Evolutionary conservation across 2,797 vertebrate species (phyloP), one percentile per base, ranked within the genome.

Genomic region (Oryzias dopingdopingensis): DNA sequence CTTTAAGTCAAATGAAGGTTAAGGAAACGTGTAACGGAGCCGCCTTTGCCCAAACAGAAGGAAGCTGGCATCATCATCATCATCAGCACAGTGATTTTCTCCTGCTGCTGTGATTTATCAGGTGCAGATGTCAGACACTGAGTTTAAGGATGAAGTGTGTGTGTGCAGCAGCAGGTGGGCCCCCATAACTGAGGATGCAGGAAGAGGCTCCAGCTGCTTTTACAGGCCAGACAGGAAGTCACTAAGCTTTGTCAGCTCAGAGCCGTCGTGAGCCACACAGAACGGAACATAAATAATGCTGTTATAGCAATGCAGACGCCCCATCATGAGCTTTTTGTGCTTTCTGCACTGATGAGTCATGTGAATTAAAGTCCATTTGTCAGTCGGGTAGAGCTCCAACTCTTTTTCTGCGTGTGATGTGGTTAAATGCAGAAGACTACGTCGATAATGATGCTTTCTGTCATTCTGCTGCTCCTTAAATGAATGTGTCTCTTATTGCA

Each of bases 191-290:
- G 59, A 85, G 75, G 78, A 78, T 77, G 14, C 70, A 85, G 83
- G 77, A 84, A 77, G 70, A 76, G 47, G 18, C 56, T 74, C 56
- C 2, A 59, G 77, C 70, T 84, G 82, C 59, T 83, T 86, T 86
- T 83, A 87, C 54, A 62, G 76, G 72, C 72, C 76, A 82, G 76
- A 72, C 79, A 81, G 85, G 86, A 88, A 84, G 70, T 78, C 67
- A 56, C 54, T 26, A 14, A 57, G 79, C 76, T 76, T 60, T 64
- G 74, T 84, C 75, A 80, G 84, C 82, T 76, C 69, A 52, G 52
- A 24, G 49, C 57, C 46, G 26, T 61, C 54, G 48, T 12, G 32
- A 37, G 60, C 47, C 29, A 26, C 41, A 58, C 14, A 49, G 37
- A 64, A 61, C 49, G 56, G 40, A 62, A 62, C 52, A 53, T 55